Percentiles rank a stretch among this genome's conserved stretches.
Conservation (phyloP, 2,888 invertebrate species). For the Ormia ochracea region DNA sequence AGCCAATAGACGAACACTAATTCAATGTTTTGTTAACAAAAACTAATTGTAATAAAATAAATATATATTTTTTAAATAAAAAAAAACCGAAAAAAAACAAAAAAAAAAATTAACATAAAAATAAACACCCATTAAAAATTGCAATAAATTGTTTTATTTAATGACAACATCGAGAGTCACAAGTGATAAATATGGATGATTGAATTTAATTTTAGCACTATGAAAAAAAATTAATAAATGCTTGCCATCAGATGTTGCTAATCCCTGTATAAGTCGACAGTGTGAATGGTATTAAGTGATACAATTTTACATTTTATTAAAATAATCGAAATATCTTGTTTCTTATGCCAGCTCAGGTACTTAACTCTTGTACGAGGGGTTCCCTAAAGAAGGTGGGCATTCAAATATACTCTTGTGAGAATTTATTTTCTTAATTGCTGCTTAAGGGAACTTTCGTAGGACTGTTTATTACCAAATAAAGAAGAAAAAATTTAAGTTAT, state of each 20-base stretch:
- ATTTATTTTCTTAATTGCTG: too few species aligned
- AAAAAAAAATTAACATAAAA: not conserved
- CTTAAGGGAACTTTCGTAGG: too few species aligned
- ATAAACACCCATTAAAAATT: conserved; percentile 19
- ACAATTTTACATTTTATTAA: not conserved
- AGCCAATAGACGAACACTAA: not conserved
- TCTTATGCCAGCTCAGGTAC: too few species aligned
- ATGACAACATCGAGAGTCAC: not conserved
- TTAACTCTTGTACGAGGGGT: too few species aligned
- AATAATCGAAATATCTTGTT: too few species aligned
- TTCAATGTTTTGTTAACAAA: conserved; percentile 32
- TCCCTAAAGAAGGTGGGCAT: too few species aligned
- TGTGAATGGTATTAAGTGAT: not conserved
- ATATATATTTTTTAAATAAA: conserved; percentile 52
- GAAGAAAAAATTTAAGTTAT: too few species aligned
- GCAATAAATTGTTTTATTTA: conserved; percentile 29
- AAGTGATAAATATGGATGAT: conserved; percentile 7
- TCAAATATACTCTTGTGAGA: too few species aligned
- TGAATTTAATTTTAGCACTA: not conserved
- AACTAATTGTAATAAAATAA: conserved; percentile 32
- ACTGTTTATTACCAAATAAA: too few species aligned
- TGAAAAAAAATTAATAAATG: not conserved
- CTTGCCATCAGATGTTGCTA: conserved; percentile 7
- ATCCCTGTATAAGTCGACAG: not conserved
- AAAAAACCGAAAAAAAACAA: too few species aligned